These are phyloP conservation scores for Sylvicapra grimmia DNA, from an alignment of 2,113 vertebrate species.

Conservation along the genomic window DNA sequence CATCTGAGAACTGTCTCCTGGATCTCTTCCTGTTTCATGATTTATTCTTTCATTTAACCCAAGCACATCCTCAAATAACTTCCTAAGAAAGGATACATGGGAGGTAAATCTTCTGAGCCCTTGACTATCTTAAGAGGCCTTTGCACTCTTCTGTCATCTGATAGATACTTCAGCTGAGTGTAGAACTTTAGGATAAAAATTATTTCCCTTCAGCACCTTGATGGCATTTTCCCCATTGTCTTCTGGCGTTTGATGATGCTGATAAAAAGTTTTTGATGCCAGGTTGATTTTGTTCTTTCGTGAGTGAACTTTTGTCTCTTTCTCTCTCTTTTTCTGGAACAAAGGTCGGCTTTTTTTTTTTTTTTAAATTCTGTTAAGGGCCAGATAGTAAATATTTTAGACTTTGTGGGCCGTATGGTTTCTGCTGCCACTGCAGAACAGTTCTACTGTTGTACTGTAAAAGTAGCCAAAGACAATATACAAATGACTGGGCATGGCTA, in stretches of 20 bases:
- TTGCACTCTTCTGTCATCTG: neutral
- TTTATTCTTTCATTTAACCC: neutral
- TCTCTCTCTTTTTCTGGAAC: neutral
- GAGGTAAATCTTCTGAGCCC: neutral
- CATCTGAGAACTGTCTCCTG: neutral
- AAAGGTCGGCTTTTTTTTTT: neutral
- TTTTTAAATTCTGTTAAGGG: neutral
- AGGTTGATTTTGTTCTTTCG: neutral
- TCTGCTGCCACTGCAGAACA: neutral
- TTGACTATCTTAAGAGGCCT: neutral
- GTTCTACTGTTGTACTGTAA: neutral
- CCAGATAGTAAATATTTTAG: neutral
- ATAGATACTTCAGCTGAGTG: neutral
- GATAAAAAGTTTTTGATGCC: neutral
- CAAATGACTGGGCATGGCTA: neutral
- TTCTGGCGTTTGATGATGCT: neutral
- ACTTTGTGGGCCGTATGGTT: neutral
- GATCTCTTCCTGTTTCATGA: neutral
- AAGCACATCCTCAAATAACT: neutral
- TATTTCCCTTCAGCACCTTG: neutral
- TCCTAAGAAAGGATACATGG: neutral
- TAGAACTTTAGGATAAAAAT: neutral
- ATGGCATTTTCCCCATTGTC: neutral
- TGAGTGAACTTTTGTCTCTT: neutral
- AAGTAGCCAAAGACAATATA: neutral